A percentile compares a stretch with the other conserved stretches of the same genome.
phyloP scores from a whole-genome alignment of 1,140 invertebrate genomes.

The Elymnias hypermnestra region DNA sequence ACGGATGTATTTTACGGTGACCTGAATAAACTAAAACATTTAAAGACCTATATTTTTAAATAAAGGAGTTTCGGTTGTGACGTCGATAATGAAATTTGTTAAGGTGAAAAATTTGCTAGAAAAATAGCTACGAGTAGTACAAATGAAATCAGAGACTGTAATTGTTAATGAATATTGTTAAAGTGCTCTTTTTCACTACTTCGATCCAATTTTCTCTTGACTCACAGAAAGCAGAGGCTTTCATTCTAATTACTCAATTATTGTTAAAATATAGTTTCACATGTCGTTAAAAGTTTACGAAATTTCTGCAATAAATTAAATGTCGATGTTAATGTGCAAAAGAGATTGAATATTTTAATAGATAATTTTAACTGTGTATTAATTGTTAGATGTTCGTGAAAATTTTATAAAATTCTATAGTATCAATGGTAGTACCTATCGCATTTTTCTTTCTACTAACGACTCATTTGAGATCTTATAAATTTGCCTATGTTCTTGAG shows the following conservation, averaged over 20 bases:
- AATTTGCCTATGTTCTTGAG: too few relatives aligned
- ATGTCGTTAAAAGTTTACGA: constrained; percentile 11
- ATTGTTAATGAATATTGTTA: constrained; percentile 13
- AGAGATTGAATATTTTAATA: constrained; percentile 58
- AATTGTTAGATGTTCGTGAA: constrained; percentile 50
- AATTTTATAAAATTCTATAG: constrained; percentile 46
- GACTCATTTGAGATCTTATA: too few relatives aligned
- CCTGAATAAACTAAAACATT: too few relatives aligned
- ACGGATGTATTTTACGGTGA: too few relatives aligned
- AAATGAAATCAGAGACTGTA: constrained; percentile 18
- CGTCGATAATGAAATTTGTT: neutral
- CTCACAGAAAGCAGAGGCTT: neutral
- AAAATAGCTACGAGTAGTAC: constrained; percentile 13
- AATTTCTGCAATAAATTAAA: constrained; percentile 29
- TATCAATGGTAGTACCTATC: constrained; percentile 14
- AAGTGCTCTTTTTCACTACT: constrained; percentile 5
- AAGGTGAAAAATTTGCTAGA: neutral
- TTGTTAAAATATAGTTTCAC: constrained; percentile 6
- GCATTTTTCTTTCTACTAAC: constrained; percentile 3
- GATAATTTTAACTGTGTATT: constrained; percentile 52
- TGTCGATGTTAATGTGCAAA: constrained; percentile 33
- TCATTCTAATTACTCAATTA: neutral
- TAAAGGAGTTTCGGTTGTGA: neutral
- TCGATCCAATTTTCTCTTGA: constrained; percentile 5
- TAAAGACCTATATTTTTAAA: too few relatives aligned